Evolutionary conservation across 2,888 invertebrate genomes (phyloP).

Genomic region (Leptodirus hochenwartii): DNA sequence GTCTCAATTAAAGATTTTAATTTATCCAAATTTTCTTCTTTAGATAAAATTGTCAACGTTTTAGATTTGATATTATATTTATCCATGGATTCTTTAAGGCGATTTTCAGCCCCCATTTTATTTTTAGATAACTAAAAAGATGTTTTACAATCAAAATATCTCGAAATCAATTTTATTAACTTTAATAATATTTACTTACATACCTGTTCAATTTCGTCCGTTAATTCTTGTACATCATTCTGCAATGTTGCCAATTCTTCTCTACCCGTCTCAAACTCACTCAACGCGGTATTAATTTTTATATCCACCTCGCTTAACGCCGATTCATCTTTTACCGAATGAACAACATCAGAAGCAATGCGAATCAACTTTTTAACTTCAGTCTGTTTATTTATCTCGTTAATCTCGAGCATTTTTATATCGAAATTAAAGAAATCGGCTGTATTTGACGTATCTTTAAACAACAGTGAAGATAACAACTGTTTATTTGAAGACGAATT

Average conservation of each 20-base stretch:
- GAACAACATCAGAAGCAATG: too few relatives aligned
- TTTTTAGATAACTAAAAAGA: conserved; percentile 16
- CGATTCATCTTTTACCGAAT: conserved; percentile 2
- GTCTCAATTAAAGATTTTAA: conserved; percentile 38
- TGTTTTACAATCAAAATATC: too few relatives aligned
- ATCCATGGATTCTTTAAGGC: conserved; percentile 25
- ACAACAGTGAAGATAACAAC: conserved; percentile 23
- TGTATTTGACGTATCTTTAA: too few relatives aligned
- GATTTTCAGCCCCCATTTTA: conserved; percentile 24
- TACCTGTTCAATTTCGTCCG: conserved; percentile 12
- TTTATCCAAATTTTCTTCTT: conserved; percentile 39
- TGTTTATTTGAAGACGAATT: conserved; percentile 15
- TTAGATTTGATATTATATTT: conserved; percentile 35
- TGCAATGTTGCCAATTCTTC: conserved; percentile 7
- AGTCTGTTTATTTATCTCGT: conserved; percentile 4
- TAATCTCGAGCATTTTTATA: conserved; percentile 4
- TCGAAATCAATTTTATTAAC: conserved; percentile 9
- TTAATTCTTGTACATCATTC: conserved; percentile 15
- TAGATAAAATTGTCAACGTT: conserved; percentile 44
- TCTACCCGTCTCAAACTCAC: conserved; percentile 8
- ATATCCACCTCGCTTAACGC: not conserved
- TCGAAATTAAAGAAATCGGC: too few relatives aligned
- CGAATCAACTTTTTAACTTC: conserved; percentile 2
- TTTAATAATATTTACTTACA: conserved; percentile 11
- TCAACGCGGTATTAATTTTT: conserved; percentile 3